Evolutionary conservation across 92 coral and sea anemone species (phyloP).

Genomic region (Parazoanthus swiftii): DNA sequence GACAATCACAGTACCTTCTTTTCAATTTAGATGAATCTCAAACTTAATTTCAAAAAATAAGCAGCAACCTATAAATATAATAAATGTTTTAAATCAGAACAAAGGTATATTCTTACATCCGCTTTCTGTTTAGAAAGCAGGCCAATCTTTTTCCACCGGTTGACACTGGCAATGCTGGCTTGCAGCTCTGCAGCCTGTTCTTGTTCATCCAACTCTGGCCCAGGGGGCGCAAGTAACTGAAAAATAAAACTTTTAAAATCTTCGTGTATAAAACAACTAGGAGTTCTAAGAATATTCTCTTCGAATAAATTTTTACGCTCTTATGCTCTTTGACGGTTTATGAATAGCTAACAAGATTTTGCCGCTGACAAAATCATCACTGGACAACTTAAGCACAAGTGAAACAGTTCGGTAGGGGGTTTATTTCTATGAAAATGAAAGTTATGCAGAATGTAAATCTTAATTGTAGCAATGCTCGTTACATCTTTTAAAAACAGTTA

Average conservation of each 20-base stretch:
- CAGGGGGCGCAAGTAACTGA: constrained; percentile 61
- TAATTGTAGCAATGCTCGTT: too few relatives aligned
- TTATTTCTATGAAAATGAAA: too few relatives aligned
- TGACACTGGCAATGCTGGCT: constrained; percentile 86
- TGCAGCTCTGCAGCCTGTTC: constrained; percentile 72
- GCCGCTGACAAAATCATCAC: background rate
- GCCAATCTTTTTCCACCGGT: constrained; percentile 80
- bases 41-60: too few relatives aligned
- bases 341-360: background rate
- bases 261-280: background rate
- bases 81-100: background rate
- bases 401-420: too few relatives aligned
- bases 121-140: constrained; percentile 63
- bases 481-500: too few relatives aligned
- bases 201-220: constrained; percentile 57
- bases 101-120: constrained; percentile 51
- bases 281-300: background rate
- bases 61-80: too few relatives aligned
- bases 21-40: too few relatives aligned
- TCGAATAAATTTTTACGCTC: background rate
- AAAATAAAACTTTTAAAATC: background rate
- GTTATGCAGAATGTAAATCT: too few relatives aligned
- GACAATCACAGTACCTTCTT: too few relatives aligned
- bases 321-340: background rate
- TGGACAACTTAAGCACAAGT: background rate